Percentiles rank a stretch among this genome's conserved stretches.
Conservation (phyloP, 2,113 vertebrate species). For the Oreochromis niloticus region DNA sequence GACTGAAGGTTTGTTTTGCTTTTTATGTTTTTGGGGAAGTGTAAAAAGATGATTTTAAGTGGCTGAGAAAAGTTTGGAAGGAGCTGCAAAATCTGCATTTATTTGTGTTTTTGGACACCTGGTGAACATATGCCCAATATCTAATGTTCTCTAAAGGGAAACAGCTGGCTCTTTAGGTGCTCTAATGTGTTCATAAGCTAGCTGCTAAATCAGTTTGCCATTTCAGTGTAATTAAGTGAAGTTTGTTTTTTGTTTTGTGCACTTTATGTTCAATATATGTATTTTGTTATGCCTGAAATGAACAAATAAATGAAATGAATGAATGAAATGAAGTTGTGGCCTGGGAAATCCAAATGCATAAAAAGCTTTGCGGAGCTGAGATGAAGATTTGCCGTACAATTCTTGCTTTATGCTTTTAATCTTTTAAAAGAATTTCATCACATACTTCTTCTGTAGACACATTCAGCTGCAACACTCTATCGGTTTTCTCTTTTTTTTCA, state of each 20-base stretch:
- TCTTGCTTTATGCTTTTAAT: not conserved
- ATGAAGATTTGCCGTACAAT: not conserved
- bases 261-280: no score
- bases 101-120: not conserved
- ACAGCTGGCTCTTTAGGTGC: not conserved
- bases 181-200: not conserved
- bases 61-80: not conserved
- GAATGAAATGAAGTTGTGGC: not conserved
- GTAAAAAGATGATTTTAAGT: not conserved
- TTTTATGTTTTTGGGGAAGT: not conserved
- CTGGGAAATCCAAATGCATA: not conserved
- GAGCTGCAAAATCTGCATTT: not conserved
- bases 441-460: not conserved
- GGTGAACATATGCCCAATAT: not conserved
- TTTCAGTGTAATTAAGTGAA: not conserved
- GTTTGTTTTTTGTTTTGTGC: not conserved
- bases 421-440: not conserved
- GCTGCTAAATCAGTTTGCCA: not conserved
- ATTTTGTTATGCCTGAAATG: no score
- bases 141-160: not conserved
- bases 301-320: no score
- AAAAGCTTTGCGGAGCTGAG: not conserved
- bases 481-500: not conserved
- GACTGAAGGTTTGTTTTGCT: no score
- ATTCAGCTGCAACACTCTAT: not conserved